Evolutionary conservation across 1,140 invertebrate genomes (phyloP), one percentile per base, ranked within the genome.

Genomic region (Elysia chlorotica): DNA sequence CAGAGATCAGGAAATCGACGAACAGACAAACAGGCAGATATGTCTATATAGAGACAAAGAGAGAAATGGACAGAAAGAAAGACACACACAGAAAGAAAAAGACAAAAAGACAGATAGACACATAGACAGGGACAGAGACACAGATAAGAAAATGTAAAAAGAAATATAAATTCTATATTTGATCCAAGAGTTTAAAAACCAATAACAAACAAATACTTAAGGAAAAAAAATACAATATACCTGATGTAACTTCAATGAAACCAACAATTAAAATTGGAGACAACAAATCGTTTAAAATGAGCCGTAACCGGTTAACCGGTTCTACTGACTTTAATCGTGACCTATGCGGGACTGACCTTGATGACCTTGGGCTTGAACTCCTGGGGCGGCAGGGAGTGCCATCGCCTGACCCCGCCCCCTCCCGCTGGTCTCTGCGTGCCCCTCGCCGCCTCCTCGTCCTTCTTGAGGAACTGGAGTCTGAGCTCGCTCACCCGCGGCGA

Each of bases 321-420:
- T n/a, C n/a, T n/a, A n/a, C n/a, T n/a, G n/a, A n/a, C n/a, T n/a
- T n/a, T n/a, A n/a, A n/a, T n/a, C n/a, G n/a, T n/a, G n/a, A n/a
- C n/a, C n/a, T n/a, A n/a, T n/a, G 61, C 30, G 61, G 21, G 65
- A 28, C 73, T 70, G 53, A 74, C 73, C 73, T 74, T 69, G 23
- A 69, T 21, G 23, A 70, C 37, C 2, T 21, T 25, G 19, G 66
- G 66, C 23, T 67, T 69, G n/a, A 21, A 19, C 25, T 70, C 73
- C 36, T 74, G 73, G 21, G 73, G 73, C 25, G 73, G 73, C 14
- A 74, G 61, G 4, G 73, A 74, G 35, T 74, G 66, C 73, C 66
- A 70, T 37, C 73, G 48, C 37, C 61, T 70, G 37, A 74, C 37
- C 6, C 37, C 25, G 5, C 30, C 33, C 14, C 6, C 21, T 25